A percentile compares a stretch with the other conserved stretches of the same genome.
Conservation (phyloP, 1,140 invertebrate species). For the Brachystomella parvula region DNA sequence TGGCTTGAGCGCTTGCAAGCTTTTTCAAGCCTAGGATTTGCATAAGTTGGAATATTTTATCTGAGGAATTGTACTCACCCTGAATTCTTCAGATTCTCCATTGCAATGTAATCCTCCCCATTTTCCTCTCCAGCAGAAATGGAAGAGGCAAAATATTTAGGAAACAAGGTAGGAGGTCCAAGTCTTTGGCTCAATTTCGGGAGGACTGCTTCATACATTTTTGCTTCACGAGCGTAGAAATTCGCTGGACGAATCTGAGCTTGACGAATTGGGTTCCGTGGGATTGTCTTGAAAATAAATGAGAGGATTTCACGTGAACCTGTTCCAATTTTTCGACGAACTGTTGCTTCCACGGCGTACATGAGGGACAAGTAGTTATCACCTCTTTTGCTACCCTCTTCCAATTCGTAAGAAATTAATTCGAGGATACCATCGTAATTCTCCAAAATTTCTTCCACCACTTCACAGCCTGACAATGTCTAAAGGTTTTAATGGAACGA, state of each 20-base stretch:
- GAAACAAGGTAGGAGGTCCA: neutral
- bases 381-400: constrained; percentile 10
- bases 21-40: neutral
- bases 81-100: constrained; percentile 16
- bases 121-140: neutral
- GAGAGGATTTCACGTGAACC: neutral
- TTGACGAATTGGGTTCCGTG: constrained; percentile 17
- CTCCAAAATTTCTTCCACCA: constrained; percentile 12
- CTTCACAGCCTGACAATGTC: too few relatives aligned
- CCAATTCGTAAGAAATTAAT: constrained; percentile 2
- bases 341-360: constrained; percentile 15
- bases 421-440: neutral
- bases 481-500: too few relatives aligned
- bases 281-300: constrained; percentile 21
- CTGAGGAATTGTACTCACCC: constrained; percentile 17
- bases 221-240: constrained; percentile 9
- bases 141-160: constrained; percentile 11
- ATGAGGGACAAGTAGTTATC: constrained; percentile 21
- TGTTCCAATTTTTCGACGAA: neutral
- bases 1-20: neutral
- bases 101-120: constrained; percentile 10
- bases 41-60: neutral
- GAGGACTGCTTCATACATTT: constrained; percentile 19
- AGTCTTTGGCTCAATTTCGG: neutral
- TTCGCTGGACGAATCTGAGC: neutral